Conservation (phyloP, 2,797 vertebrate species). For the Threskiornis aethiopicus region DNA sequence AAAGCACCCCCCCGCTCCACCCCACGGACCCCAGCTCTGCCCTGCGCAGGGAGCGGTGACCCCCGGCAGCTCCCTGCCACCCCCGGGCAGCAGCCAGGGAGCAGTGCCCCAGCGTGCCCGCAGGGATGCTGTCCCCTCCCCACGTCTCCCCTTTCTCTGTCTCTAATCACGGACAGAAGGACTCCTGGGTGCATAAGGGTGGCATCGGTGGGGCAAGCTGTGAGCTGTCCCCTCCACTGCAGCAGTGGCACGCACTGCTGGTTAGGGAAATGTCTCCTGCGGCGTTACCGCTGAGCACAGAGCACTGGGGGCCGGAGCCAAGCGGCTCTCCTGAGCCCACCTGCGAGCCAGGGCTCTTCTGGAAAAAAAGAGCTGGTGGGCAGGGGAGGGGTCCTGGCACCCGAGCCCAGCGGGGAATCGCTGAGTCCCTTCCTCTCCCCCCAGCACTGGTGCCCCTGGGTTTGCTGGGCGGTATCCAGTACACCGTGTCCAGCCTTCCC, state of each 20-base stretch:
- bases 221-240: not conserved
- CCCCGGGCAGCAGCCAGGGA: not conserved
- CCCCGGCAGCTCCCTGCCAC: fast-evolving
- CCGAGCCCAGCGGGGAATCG: fast-evolving
- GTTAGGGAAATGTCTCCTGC: not conserved
- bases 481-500: constrained; percentile 57
- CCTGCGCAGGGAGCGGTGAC: fast-evolving
- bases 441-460: constrained; percentile 66
- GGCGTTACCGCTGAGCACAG: fast-evolving
- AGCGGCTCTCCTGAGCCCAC: not conserved
- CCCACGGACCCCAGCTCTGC: not conserved
- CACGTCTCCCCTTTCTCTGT: not conserved
- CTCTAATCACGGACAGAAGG: not conserved
- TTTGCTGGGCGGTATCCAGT: constrained; percentile 66
- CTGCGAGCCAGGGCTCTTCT: not conserved
- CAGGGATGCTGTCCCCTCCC: not conserved
- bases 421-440: not conserved
- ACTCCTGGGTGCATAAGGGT: too few species aligned
- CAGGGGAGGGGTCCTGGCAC: not conserved
- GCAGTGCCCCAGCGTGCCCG: not conserved
- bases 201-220: fast-evolving
- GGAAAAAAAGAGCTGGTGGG: not conserved
- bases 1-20: not conserved
- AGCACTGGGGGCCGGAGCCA: fast-evolving
- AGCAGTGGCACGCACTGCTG: not conserved